phyloP scores from a whole-genome alignment of 53 echinoderm and acorn worm species.

The Arbacia lixula region DNA sequence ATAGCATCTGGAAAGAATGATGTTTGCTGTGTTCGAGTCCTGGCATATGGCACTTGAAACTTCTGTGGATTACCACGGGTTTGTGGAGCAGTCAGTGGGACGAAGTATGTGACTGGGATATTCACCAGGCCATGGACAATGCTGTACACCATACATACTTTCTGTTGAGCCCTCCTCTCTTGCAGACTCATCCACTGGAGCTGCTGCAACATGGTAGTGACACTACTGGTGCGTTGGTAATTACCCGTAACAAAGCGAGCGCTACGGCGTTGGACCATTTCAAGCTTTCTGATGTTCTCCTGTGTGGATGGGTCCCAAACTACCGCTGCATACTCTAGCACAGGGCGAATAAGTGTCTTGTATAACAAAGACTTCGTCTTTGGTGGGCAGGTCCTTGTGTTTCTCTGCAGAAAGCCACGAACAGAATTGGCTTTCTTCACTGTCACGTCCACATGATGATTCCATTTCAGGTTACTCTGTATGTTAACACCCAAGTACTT shows the following conservation, averaged over 20 bases:
- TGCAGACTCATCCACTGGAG: slow-evolving; percentile 39
- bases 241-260: slow-evolving; percentile 39
- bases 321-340: slow-evolving; percentile 39
- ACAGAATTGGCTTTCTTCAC: slow-evolving; percentile 14
- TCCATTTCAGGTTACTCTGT: slow-evolving; percentile 45
- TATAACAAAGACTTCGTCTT: slow-evolving; percentile 42
- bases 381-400: slow-evolving; percentile 42
- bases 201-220: slow-evolving; percentile 38
- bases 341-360: slow-evolving; percentile 48
- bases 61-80: slow-evolving; percentile 11
- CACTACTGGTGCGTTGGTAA: slow-evolving; percentile 44
- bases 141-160: slow-evolving; percentile 37
- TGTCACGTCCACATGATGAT: slow-evolving; percentile 35
- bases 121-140: slow-evolving; percentile 24
- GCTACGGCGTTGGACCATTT: slow-evolving; percentile 54
- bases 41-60: slow-evolving; percentile 16
- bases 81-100: background rate
- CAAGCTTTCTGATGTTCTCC: slow-evolving; percentile 46
- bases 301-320: slow-evolving; percentile 44
- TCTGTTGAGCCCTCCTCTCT: slow-evolving; percentile 52
- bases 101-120: slow-evolving; percentile 11
- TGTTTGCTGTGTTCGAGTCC: slow-evolving; percentile 2
- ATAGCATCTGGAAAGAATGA: slow-evolving; percentile 36
- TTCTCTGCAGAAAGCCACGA: slow-evolving; percentile 43
- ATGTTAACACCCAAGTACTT: slow-evolving; percentile 55